Conservation (phyloP, 2,888 invertebrate species). For the Acleris emargana region DNA sequence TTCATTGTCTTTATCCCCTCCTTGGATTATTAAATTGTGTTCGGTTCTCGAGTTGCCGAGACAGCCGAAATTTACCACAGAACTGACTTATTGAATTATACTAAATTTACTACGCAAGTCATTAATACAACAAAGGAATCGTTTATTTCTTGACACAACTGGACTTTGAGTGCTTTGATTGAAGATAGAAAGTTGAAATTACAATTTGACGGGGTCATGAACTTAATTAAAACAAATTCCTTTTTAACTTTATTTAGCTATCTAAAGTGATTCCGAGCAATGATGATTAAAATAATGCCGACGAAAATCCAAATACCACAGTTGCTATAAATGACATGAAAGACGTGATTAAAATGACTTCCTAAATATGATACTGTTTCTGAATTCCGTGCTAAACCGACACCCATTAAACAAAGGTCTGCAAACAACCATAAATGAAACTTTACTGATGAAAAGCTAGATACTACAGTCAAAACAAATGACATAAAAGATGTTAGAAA, state of each 20-base stretch:
- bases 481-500: no score
- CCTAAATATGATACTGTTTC: no score
- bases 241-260: no score
- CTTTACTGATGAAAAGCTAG: no score
- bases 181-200: conserved; percentile 21
- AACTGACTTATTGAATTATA: conserved; percentile 46
- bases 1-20: conserved; percentile 55
- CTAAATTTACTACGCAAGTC: conserved; percentile 37
- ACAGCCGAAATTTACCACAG: conserved; percentile 20
- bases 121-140: conserved; percentile 26
- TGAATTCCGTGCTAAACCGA: no score
- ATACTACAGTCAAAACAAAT: neutral
- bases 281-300: conserved; percentile 9
- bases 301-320: no score
- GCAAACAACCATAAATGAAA: no score
- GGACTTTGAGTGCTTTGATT: conserved; percentile 16
- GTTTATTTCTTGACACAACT: conserved; percentile 18
- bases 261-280: neutral
- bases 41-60: conserved; percentile 38
- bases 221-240: neutral
- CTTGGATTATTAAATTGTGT: conserved; percentile 50
- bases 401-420: no score
- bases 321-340: neutral
- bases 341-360: neutral
- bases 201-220: neutral